A percentile compares a stretch with the other conserved stretches of the same genome.
Conservation (phyloP, 1,140 invertebrate genomes). For the Brachionus angularis region DNA sequence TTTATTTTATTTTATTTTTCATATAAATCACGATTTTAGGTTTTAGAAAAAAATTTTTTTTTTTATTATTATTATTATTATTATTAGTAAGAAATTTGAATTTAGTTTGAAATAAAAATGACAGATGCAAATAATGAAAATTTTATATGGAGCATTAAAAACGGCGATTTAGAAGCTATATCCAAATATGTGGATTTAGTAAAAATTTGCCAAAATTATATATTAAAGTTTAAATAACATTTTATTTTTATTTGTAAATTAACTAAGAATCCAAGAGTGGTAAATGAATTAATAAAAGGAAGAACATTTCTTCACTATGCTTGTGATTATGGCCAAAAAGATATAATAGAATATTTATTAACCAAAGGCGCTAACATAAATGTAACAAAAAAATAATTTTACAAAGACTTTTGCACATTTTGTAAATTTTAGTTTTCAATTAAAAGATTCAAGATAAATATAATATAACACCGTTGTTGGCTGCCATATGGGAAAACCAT, state of each 20-base stretch:
- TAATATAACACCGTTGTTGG: conserved; percentile 23
- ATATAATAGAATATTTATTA: conserved; percentile 81
- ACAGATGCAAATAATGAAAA: conserved; percentile 17
- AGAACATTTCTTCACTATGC: conserved; percentile 61
- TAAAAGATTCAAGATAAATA: conserved; percentile 64
- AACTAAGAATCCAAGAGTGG: conserved; percentile 35
- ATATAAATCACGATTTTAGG: too few species aligned
- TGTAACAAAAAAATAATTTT: conserved; percentile 64
- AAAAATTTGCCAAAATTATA: neutral
- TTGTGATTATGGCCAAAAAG: conserved; percentile 86
- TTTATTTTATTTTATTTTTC: too few species aligned
- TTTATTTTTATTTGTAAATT: conserved; percentile 39
- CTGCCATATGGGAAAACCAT: conserved; percentile 43
- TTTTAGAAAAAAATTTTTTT: conserved; percentile 29
- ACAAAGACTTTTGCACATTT: neutral
- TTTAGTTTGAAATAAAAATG: too few species aligned
- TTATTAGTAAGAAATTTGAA: too few species aligned
- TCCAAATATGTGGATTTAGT: conserved; percentile 36
- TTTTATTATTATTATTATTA: neutral
- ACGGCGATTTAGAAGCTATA: conserved; percentile 36
- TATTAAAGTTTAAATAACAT: neutral
- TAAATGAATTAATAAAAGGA: conserved; percentile 46
- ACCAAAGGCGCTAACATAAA: conserved; percentile 83
- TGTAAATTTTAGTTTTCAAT: conserved; percentile 48
- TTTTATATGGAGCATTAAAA: conserved; percentile 42